Evolutionary conservation across 2,797 vertebrate genomes (phyloP).

Genomic region (Cygnus olor): DNA sequence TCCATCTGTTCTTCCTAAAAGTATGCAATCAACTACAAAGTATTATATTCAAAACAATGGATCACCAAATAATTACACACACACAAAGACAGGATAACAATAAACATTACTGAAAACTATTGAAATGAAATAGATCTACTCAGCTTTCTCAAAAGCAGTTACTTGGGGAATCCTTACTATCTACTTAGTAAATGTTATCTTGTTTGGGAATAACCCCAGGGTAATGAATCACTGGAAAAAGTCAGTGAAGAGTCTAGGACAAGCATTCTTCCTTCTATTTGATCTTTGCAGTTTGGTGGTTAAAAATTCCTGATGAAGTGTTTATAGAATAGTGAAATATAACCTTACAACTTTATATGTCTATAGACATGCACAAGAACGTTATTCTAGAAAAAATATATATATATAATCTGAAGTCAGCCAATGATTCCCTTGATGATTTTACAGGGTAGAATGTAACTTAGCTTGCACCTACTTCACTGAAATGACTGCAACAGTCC

Average conservation of each 20-base stretch:
- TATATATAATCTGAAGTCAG: background rate
- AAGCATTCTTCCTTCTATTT: background rate
- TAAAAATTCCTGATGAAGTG: background rate
- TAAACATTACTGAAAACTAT: background rate
- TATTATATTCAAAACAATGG: background rate
- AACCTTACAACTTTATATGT: background rate
- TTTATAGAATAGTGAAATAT: background rate
- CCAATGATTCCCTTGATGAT: background rate
- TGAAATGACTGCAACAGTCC: background rate
- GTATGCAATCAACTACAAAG: background rate
- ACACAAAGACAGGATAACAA: background rate
- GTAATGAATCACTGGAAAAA: background rate
- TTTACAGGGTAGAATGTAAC: background rate
- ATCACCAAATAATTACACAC: background rate
- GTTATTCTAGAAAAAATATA: no score
- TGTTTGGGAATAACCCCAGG: background rate
- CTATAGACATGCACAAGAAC: no score
- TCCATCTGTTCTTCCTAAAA: background rate
- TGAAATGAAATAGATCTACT: background rate
- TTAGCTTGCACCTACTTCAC: background rate
- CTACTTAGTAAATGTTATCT: background rate
- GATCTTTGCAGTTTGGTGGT: background rate
- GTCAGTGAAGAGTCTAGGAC: background rate
- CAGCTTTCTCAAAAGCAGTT: background rate
- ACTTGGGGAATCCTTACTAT: background rate